phyloP scores from a whole-genome alignment of 1,140 invertebrate species.

The Drosophila orosa region DNA sequence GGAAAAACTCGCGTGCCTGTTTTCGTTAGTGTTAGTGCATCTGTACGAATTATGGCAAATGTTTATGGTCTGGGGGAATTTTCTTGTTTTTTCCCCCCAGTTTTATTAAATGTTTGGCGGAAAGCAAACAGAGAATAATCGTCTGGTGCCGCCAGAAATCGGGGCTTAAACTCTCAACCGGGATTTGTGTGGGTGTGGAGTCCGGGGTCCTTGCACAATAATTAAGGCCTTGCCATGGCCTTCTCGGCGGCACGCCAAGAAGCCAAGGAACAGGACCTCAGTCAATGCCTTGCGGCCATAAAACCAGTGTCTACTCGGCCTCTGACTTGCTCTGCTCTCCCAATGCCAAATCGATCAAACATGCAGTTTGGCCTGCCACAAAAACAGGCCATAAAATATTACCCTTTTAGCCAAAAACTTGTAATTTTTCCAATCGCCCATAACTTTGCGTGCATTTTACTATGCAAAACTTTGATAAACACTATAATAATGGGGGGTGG shows the following conservation, averaged over 20 bases:
- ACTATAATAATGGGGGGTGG: not conserved
- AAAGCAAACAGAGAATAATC: constrained; percentile 27
- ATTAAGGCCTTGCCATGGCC: constrained; percentile 54
- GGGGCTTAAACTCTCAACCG: constrained; percentile 26
- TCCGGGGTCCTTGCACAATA: constrained; percentile 47
- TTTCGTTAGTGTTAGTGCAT: constrained; percentile 16
- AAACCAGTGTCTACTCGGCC: constrained; percentile 15
- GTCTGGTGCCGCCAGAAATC: constrained; percentile 20
- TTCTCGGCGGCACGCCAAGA: constrained; percentile 54
- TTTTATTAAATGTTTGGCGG: constrained; percentile 13
- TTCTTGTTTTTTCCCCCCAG: constrained; percentile 14
- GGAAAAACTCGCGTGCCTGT: constrained; percentile 10
- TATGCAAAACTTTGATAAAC: constrained; percentile 17
- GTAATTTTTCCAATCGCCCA: constrained; percentile 35
- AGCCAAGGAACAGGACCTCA: constrained; percentile 21
- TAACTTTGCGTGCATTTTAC: constrained; percentile 40
- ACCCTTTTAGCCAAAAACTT: constrained; percentile 37
- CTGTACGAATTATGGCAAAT: constrained; percentile 28
- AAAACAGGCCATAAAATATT: constrained; percentile 29
- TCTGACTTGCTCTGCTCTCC: not conserved
- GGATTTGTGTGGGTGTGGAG: constrained; percentile 6
- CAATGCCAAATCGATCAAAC: constrained; percentile 77
- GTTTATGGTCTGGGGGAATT: constrained; percentile 19
- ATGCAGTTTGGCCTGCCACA: constrained; percentile 50
- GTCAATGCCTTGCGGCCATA: constrained; percentile 31